Base-by-base conservation (phyloP, 2,797 vertebrate species). In the Aldrovandia affinis region DNA sequence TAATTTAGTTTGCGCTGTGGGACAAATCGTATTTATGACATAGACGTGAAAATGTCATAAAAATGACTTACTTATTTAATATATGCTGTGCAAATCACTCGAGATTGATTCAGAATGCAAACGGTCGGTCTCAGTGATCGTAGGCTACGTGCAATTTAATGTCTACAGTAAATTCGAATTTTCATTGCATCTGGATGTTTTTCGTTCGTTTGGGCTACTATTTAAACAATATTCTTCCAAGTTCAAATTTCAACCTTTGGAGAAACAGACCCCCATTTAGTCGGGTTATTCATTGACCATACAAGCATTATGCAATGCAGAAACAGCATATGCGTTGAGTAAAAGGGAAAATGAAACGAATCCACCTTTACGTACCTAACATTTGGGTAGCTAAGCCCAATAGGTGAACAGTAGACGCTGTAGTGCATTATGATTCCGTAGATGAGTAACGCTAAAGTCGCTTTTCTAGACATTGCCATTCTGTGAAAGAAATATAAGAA, bases 361-460 rank as follows among this genome's bases (percentile, higher is more conserved):
- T 70, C 78, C 36, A 61, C 44, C 10, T 57, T 81, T 89, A 94
- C 97, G 82, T 96, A 98, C 97, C 97, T 97, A 93, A 97, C 93
- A 77, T 93, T 93, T 68, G 97, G 96, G 88, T 97, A 97, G 89
- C 92, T 96, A 87, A 97, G 94, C 57, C 96, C 95, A 70, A 96
- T 95, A 92, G 97, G 97, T 91, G 97, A 97, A 93, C 97, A 96
- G 92, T 93, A 94, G 93, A 96, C 95, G 91, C 95, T 97, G 97
- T 96, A 97, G 89, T 97, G 97, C 95, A 97, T 96, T 89, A 98
- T 94, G 92, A 98, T 95, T 90, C 97, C 97, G 91, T 97, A 98
- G 95, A 99, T 94, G 93, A 99, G 93, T 90, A 98, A 93, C 89
- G 95, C 96, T 94, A 98, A 91, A 90, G 96, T 95, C 90, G 96